Evolutionary conservation across 1,140 invertebrate species (phyloP).

Genomic region (Drosophila navojoa): DNA sequence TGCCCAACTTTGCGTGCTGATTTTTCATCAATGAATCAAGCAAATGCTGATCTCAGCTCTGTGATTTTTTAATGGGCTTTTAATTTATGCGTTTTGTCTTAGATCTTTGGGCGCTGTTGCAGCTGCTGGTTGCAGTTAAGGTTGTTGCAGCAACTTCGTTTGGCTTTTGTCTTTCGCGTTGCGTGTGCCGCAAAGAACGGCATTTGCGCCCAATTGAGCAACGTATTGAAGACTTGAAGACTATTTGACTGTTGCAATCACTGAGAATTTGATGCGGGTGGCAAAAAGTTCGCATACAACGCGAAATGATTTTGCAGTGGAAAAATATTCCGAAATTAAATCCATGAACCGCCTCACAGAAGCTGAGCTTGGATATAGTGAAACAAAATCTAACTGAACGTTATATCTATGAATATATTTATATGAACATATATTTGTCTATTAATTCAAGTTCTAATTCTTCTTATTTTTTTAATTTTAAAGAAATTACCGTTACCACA

Average conservation of each 20-base stretch:
- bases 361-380: no score
- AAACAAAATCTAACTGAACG: no score
- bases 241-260: constrained; percentile 12
- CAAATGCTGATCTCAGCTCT: constrained; percentile 7
- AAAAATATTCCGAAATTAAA: no score
- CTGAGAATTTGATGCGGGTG: constrained; percentile 9
- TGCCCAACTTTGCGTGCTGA: constrained; percentile 75
- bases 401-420: no score
- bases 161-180: constrained; percentile 24
- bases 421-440: no score
- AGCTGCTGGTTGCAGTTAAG: constrained; percentile 10
- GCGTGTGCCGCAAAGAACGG: constrained; percentile 42
- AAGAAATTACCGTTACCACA: no score
- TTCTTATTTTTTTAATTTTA: background rate
- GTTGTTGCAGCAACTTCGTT: constrained; percentile 40
- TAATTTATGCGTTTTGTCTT: constrained; percentile 73
- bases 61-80: constrained; percentile 60
- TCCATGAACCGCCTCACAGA: no score
- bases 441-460: background rate
- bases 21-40: constrained; percentile 44
- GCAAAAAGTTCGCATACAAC: background rate
- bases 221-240: background rate
- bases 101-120: constrained; percentile 11
- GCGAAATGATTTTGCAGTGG: background rate
- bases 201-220: constrained; percentile 33